Evolutionary conservation across 2,797 vertebrate species (phyloP).

Genomic region (Sebastes dallii): DNA sequence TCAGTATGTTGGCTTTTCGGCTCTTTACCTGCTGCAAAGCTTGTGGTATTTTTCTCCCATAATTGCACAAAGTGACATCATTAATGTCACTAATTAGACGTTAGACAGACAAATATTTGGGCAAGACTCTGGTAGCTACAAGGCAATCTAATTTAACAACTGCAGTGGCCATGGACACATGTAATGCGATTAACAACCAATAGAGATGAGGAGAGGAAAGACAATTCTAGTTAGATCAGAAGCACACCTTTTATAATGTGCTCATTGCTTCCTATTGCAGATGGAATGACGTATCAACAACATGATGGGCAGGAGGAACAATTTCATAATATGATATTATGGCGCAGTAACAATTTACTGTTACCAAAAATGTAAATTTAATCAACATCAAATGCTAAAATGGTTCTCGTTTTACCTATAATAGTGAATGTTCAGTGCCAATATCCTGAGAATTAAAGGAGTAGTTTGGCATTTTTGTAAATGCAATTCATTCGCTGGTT

Average conservation of each 20-base stretch:
- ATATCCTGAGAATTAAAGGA: background rate
- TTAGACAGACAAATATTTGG: slow-evolving; percentile 27
- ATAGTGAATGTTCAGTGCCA: background rate
- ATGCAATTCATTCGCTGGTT: background rate
- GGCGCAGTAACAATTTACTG: background rate
- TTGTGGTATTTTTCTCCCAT: background rate
- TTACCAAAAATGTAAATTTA: background rate
- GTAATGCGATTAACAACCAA: slow-evolving; percentile 11
- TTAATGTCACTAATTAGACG: slow-evolving; percentile 26
- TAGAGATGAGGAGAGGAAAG: background rate
- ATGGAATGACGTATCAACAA: background rate
- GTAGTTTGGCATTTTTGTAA: background rate
- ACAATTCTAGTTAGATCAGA: background rate
- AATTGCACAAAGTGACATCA: slow-evolving; percentile 4
- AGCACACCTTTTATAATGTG: background rate
- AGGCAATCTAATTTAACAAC: slow-evolving; percentile 20
- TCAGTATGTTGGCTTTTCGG: background rate
- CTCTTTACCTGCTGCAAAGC: background rate
- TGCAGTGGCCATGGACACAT: slow-evolving; percentile 5
- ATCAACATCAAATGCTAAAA: background rate
- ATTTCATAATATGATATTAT: background rate
- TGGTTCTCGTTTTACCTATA: background rate
- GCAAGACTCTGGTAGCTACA: slow-evolving; percentile 7
- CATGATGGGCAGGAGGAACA: background rate
- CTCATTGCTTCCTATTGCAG: background rate